Evolutionary conservation across 2,888 invertebrate species (phyloP), one percentile per base, ranked within the genome.

Genomic region (Sarcophaga caerulescens): DNA sequence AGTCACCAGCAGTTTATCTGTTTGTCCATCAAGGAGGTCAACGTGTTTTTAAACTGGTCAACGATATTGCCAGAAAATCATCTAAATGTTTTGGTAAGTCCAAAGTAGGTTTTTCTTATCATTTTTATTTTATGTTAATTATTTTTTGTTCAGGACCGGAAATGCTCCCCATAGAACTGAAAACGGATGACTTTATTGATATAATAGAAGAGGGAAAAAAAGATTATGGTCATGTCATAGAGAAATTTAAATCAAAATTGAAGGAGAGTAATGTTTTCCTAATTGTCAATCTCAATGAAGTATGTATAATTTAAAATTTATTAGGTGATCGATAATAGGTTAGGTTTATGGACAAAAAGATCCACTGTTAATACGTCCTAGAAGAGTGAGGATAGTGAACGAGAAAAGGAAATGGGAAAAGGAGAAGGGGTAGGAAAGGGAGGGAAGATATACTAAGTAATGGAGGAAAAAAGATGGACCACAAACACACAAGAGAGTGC

Each of bases 271-370:
- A 91, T 66, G 92, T 93, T 17, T 88, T 92, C 65, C 84, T 93
- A 2, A 90, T 93, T 44, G 89, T 89, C 0, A 90, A 92, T 88
- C 88, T 93, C 0, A 92, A 92, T 80, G 88, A 92, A 81, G 92
- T 92, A 84, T 83, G 87, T 87, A n/a, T 57, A 52, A 14, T 14
- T 52, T 71, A 11, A 23, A 17, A 57, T 12, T 52, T 60, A 52
- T 5, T 23, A 35, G 44, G n/a, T 11, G 17, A 60, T 35, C 10
- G 35, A 10, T 35, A 35, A 8, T 35, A 35, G 10, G 8, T 35
- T 35, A 35, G 6, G 35, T 35, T 35, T n/a, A n/a, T n/a, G 35
- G 1, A 35, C 35, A 35, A 25, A 4, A 25, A 4, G 5, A 35
- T 6, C 6, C 35, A 35, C 6, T 6, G 6, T 35, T 6, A 35